Evolutionary conservation across 2,888 invertebrate genomes (phyloP).

Genomic region (Agrypnus murinus): DNA sequence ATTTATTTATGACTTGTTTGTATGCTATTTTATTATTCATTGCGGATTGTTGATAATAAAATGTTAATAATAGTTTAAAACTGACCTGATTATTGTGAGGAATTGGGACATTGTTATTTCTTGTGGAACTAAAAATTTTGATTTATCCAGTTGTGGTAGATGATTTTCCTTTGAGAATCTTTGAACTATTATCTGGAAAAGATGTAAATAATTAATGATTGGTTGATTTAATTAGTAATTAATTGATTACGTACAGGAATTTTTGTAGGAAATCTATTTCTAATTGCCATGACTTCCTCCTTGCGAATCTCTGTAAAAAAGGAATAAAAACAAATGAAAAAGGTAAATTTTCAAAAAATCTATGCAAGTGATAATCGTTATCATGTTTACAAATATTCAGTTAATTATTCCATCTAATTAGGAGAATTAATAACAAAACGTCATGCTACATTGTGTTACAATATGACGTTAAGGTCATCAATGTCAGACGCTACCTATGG

Average conservation of each 20-base stretch:
- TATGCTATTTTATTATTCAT: neutral
- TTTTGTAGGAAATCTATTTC: conserved; percentile 86
- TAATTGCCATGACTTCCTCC: conserved; percentile 86
- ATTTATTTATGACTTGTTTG: conserved; percentile 24
- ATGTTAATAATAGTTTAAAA: conserved; percentile 35
- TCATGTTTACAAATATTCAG: neutral
- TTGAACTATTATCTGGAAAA: conserved; percentile 86
- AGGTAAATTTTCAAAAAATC: no score
- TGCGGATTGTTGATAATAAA: conserved; percentile 2
- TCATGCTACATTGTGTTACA: conserved; percentile 7
- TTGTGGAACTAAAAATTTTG: conserved; percentile 91
- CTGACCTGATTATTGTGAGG: conserved; percentile 88
- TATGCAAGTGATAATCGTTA: no score
- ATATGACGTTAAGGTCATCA: conserved; percentile 20
- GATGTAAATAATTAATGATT: conserved; percentile 43
- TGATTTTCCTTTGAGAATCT: conserved; percentile 85
- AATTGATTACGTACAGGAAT: conserved; percentile 81
- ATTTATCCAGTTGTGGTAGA: conserved; percentile 86
- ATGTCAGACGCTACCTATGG: conserved; percentile 8
- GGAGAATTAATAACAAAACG: conserved; percentile 10
- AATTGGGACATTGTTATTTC: conserved; percentile 93
- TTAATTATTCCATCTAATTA: conserved; percentile 15
- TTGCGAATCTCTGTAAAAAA: conserved; percentile 77
- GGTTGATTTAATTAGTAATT: neutral
- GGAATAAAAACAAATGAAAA: no score